Percentiles rank a stretch among this genome's conserved stretches.
Conservation (phyloP, 2,888 invertebrate species). For the Ephialtes manifestator region DNA sequence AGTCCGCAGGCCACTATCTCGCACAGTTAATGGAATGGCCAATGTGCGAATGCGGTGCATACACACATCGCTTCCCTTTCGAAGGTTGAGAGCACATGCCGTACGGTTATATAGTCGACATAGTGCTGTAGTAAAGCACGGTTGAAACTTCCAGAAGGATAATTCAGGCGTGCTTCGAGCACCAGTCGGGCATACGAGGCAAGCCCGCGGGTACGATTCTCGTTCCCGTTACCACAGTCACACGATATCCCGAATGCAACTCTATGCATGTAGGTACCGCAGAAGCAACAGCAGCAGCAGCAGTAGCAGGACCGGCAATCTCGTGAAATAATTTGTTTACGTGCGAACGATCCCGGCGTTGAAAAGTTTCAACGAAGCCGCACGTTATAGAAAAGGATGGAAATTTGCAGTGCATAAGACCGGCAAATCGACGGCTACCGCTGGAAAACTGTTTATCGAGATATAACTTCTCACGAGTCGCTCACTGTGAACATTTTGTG, state of each 20-base stretch:
- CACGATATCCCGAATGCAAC: slow-evolving; percentile 51
- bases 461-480: slow-evolving; percentile 15
- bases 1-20: slow-evolving; percentile 53
- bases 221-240: slow-evolving; percentile 56
- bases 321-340: slow-evolving; percentile 59
- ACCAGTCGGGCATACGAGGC: slow-evolving; percentile 62
- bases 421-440: slow-evolving; percentile 23
- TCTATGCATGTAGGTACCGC: slow-evolving; percentile 18
- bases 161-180: slow-evolving; percentile 67
- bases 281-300: slow-evolving; percentile 3
- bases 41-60: slow-evolving; percentile 56
- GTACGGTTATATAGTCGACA: slow-evolving; percentile 28
- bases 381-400: background rate
- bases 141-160: slow-evolving; percentile 66
- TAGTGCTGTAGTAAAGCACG: slow-evolving; percentile 39
- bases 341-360: slow-evolving; percentile 28
- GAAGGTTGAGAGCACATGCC: slow-evolving; percentile 17
- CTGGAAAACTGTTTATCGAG: slow-evolving; percentile 32
- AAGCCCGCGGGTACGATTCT: slow-evolving; percentile 65
- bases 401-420: slow-evolving; percentile 22
- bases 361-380: slow-evolving; percentile 40
- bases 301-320: slow-evolving; percentile 10
- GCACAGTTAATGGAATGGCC: slow-evolving; percentile 77
- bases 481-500: background rate
- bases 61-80: slow-evolving; percentile 38